Evolutionary conservation across 53 echinoderm and acorn worm genomes (phyloP), one percentile per base, ranked within the genome.

Genomic region (Glandiceps talaboti): DNA sequence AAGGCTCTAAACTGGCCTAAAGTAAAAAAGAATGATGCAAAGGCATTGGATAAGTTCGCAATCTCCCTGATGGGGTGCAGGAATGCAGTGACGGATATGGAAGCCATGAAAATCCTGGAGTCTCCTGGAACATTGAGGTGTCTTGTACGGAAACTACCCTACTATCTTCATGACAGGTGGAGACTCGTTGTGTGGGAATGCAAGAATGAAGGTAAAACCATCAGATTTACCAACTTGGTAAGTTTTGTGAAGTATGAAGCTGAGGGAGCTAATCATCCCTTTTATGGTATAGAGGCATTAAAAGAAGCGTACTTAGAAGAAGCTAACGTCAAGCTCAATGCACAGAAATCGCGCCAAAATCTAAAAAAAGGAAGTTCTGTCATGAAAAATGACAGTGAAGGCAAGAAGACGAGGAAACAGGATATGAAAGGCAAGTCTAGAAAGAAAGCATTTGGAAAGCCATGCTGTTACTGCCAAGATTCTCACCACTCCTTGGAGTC

Each of bases 31-130:
- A 80, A 88, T 79, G 82, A 88, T 75, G 85, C 85, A 25, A 85
- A 88, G 85, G 89, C 85, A 31, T 75, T 88, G 29, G 89, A 85
- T 82, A 82, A 74, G 31, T 85, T 85, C 76, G 75, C 85, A 33
- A 78, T 88, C 29, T 88, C 82, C 31, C 79, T 88, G 30, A 79
- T 30, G 25, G 64, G 64, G 20, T 45, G 64, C 64, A 45, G 20
- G 64, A 12, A 45, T 20, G 64, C 64, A 12, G 20, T 45, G 6
- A 6, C 6, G 20, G 20, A 20, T 20, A 20, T 12, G 64, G 64
- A 45, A 20, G 20, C 64, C 6, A n/a, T n/a, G n/a, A 81, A 79
- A 33, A 81, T 81, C 33, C 75, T 89, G 80, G 80, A 78, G 76
- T 78, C 79, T 79, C 77, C 85, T 72, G 85, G 85, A 73, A 85